Evolutionary conservation across 2,113 vertebrate genomes (phyloP).

Genomic region (Sapayoa aenigma): DNA sequence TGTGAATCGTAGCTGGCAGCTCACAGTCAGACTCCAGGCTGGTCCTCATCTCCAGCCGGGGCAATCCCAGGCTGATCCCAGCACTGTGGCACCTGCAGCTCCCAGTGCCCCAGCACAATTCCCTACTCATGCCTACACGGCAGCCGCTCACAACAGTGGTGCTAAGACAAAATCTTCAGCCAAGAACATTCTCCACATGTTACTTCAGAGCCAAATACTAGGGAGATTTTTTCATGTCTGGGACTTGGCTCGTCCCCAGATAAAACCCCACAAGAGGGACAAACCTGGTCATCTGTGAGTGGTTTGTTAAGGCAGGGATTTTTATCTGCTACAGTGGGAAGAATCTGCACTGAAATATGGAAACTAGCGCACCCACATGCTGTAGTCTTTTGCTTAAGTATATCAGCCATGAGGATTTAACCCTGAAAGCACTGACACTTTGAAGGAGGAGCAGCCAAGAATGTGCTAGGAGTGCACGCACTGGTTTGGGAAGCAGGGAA

Average conservation of each 20-base stretch:
- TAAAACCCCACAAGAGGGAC: not conserved
- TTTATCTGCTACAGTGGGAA: not conserved
- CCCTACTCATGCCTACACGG: fast-evolving
- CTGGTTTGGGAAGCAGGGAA: fast-evolving
- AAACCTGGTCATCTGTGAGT: not conserved
- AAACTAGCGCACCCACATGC: fast-evolving
- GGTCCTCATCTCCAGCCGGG: fast-evolving
- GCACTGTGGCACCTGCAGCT: fast-evolving
- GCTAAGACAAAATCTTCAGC: not conserved
- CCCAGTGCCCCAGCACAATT: not conserved
- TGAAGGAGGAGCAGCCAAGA: not conserved
- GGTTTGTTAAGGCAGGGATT: not conserved
- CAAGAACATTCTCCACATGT: not conserved
- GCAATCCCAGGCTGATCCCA: not conserved
- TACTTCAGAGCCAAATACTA: not conserved
- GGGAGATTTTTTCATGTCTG: not conserved
- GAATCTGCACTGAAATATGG: not conserved
- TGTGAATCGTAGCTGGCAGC: fast-evolving
- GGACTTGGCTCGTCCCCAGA: not conserved
- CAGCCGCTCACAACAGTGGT: not conserved
- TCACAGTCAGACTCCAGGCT: fast-evolving
- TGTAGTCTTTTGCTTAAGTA: not conserved
- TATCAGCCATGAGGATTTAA: not conserved
- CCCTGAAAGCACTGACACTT: not conserved
- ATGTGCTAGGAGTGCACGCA: not conserved